phyloP scores from a whole-genome alignment of 2,113 vertebrate species.

The Dromiciops gliroides region DNA sequence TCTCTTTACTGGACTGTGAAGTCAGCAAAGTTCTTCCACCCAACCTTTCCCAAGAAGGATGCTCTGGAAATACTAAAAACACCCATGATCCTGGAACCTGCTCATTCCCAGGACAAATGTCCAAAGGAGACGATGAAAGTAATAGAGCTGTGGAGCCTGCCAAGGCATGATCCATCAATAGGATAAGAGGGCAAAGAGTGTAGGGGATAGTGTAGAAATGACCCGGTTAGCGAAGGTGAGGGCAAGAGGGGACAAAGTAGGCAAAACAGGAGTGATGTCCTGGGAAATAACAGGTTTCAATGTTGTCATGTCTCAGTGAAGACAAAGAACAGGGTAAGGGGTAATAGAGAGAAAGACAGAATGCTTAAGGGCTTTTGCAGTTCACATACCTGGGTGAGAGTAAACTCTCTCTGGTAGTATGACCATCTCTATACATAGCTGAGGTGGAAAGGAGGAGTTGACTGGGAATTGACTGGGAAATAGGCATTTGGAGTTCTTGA shows the following conservation, averaged over 20 bases:
- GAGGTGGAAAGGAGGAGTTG: neutral
- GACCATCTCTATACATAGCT: neutral
- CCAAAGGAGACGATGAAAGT: neutral
- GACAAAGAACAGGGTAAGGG: neutral
- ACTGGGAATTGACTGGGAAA: neutral
- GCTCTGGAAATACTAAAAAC: neutral
- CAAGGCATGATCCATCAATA: neutral
- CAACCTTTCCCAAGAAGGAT: neutral
- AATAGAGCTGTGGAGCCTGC: neutral
- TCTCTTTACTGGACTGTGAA: neutral
- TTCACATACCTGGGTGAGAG: neutral
- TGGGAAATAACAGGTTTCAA: neutral
- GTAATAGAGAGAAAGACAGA: neutral
- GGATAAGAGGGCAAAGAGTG: neutral
- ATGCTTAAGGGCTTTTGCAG: neutral
- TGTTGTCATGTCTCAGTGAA: neutral
- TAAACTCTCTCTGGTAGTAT: neutral
- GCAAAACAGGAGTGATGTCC: neutral
- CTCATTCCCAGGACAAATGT: neutral
- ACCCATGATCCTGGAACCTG: neutral
- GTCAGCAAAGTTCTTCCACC: neutral
- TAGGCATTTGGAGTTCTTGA: neutral
- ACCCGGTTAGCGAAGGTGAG: neutral
- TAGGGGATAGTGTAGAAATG: neutral
- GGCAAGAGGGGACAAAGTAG: neutral